phyloP scores from a whole-genome alignment of 2,113 vertebrate genomes.

The Sorex araneus region DNA sequence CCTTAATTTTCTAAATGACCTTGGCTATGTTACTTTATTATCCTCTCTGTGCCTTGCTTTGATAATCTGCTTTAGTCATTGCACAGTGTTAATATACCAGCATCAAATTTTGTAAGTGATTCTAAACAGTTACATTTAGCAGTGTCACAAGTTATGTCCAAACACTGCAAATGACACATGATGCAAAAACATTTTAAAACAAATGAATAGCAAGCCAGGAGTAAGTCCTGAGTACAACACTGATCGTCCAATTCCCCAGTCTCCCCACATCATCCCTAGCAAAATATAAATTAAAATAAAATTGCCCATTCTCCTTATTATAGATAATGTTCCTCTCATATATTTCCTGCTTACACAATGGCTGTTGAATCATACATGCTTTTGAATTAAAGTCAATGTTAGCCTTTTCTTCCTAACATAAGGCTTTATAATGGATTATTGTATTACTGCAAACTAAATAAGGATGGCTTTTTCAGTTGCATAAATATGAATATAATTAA shows the following conservation, averaged over 20 bases:
- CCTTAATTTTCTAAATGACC: constrained; percentile 31
- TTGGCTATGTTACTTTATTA: background rate
- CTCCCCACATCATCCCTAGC: no score
- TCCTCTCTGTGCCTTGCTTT: background rate
- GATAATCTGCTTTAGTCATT: background rate
- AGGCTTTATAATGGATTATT: background rate
- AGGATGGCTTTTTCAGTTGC: background rate
- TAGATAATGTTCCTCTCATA: background rate
- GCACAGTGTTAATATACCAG: background rate
- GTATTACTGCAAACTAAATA: constrained; percentile 20
- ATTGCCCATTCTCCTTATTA: background rate
- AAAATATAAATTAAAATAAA: no score
- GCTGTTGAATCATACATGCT: background rate
- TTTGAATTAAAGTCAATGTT: background rate
- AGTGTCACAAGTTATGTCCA: background rate
- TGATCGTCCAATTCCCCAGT: no score
- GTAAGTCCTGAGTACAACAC: no score
- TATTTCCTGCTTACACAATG: background rate
- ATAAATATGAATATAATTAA: background rate
- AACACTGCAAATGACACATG: constrained; percentile 4
- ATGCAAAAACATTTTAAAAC: background rate
- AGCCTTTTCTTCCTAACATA: background rate
- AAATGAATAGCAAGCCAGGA: no score
- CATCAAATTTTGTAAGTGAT: background rate
- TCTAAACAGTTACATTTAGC: background rate